Base-by-base conservation (phyloP, 2,113 vertebrate genomes). In the Anolis sagrei region DNA sequence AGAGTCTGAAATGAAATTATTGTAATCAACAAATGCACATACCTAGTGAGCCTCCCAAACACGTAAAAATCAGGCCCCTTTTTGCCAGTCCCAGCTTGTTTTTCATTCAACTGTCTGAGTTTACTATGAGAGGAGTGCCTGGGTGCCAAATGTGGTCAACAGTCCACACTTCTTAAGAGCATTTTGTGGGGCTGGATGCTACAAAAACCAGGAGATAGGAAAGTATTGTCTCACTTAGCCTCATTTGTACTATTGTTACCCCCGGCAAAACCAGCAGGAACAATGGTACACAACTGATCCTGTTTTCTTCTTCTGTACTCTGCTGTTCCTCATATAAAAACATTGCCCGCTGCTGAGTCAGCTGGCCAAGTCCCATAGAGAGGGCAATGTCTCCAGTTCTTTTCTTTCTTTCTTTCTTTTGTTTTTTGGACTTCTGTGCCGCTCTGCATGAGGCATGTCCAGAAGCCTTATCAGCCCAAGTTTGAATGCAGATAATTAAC, bases 401-500 rank as follows among this genome's bases (percentile, higher is more conserved):
- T 82, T 84, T 89, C n/a, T n/a, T n/a, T n/a, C n/a, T n/a, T n/a
- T n/a, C n/a, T n/a, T n/a, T n/a, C n/a, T 86, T 90, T 66, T 7
- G 27, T 75, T 91, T 87, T 29, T 73, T 11, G 89, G 89, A 25
- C 91, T 92, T 88, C 92, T 82, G 91, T 84, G 18, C 89, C 2
- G 86, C 93, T 86, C 94, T 83, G 90, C 61, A 85, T 88, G 94
- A 89, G 92, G 82, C 85, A 88, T 48, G 89, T 92, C 89, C 89
- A 87, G 92, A 94, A 94, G 89, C 90, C 92, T 91, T 91, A 86
- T 72, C 88, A 89, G 69, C 86, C 84, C 89, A 1, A 16, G 83
- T 93, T 27, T 85, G 87, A 93, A 92, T 81, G 54, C 87, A 92
- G 94, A 92, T 95, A 92, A 94, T 95, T 93, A 93, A 93, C 94